Conservation (phyloP, 2,113 vertebrate species). For the Nycticorax nycticorax region DNA sequence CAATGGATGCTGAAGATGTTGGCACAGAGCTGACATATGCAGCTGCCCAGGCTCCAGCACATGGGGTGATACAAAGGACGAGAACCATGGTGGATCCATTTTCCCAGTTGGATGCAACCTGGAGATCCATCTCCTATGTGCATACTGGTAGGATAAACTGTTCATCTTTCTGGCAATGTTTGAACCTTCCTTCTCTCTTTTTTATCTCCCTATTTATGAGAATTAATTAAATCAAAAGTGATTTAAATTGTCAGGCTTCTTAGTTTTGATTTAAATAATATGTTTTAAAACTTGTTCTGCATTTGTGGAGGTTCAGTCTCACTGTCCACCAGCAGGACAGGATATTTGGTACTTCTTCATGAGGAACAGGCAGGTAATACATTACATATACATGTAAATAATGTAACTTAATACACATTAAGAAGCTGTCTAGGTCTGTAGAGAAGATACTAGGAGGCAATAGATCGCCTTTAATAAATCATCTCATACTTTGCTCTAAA, state of each 20-base stretch:
- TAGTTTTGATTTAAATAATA: background rate
- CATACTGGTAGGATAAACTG: conserved; percentile 62
- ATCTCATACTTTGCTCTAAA: background rate
- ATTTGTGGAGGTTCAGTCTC: background rate
- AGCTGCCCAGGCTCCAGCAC: conserved; percentile 56
- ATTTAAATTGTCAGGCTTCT: background rate
- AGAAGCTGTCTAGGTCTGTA: background rate
- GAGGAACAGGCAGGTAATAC: background rate
- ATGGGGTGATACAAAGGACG: conserved; percentile 61
- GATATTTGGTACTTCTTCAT: background rate
- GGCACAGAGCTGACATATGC: conserved; percentile 64
- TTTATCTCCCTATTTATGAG: background rate
- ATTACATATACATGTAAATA: background rate
- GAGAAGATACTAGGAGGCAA: background rate
- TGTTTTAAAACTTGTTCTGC: background rate
- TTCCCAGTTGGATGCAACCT: conserved; percentile 74
- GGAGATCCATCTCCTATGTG: conserved; percentile 70
- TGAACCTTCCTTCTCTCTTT: background rate
- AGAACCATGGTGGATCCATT: conserved; percentile 68
- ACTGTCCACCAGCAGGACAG: background rate
- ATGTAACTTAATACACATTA: background rate
- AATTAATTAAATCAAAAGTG: background rate
- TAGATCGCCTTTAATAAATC: background rate
- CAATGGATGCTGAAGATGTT: conserved; percentile 72
- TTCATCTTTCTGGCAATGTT: background rate